A percentile compares a stretch with the other conserved stretches of the same genome.
Conservation (phyloP, 2,797 vertebrate species). For the Muscicapa comitata region DNA sequence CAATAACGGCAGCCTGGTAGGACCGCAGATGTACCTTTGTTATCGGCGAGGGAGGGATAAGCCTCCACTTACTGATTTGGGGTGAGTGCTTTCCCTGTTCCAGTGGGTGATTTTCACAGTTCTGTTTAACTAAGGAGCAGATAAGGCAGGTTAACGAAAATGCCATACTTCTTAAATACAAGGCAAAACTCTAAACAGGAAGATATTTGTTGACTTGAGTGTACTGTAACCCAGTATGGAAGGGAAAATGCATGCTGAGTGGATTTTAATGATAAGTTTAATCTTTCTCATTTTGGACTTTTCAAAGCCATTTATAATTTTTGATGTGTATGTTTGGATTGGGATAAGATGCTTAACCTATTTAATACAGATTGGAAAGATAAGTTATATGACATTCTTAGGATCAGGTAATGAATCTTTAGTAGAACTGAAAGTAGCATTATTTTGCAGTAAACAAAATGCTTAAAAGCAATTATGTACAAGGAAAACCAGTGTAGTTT, state of each 20-base stretch:
- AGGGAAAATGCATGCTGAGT: neutral
- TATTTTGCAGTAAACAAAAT: neutral
- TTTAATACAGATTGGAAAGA: neutral
- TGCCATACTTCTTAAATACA: neutral
- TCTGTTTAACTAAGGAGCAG: neutral
- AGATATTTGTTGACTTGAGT: neutral
- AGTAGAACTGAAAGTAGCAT: neutral
- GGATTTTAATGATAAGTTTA: neutral
- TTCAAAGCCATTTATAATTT: neutral
- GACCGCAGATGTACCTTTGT: constrained; percentile 94
- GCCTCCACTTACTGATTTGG: constrained; percentile 95
- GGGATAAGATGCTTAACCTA: neutral
- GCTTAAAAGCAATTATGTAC: neutral
- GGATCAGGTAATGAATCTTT: neutral
- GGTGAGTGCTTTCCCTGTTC: constrained; percentile 79
- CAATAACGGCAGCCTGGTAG: constrained; percentile 92
- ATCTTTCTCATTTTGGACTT: neutral
- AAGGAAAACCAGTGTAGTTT: neutral
- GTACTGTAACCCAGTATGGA: neutral
- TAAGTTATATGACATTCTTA: neutral
- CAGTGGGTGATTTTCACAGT: neutral
- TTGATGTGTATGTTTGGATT: neutral
- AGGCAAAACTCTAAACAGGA: neutral
- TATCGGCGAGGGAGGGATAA: constrained; percentile 96
- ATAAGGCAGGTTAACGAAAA: neutral